Conservation (phyloP, 2,113 vertebrate genomes). For the Phalacrocorax brasilianus region DNA sequence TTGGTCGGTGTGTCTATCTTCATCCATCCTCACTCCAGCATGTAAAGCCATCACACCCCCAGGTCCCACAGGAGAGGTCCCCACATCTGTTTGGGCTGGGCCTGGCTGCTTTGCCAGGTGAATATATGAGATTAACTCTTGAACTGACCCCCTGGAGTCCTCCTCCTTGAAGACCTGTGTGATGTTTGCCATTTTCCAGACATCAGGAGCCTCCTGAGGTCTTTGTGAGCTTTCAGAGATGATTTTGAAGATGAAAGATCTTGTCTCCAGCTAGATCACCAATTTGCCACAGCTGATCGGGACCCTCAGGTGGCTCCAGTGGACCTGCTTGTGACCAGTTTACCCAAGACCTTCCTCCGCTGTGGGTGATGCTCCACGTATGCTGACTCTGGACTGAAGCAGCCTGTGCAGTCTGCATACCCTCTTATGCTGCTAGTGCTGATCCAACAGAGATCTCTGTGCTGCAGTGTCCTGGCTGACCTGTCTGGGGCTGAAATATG, state of each 20-base stretch:
- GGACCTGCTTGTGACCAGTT: not conserved
- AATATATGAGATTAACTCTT: rapidly evolving
- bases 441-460: not conserved
- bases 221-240: not conserved
- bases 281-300: not conserved
- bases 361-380: not conserved
- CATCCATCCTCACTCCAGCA: not conserved
- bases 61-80: not conserved
- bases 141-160: no score
- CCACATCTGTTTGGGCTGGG: no score
- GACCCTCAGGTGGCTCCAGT: not conserved
- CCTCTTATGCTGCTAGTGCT: not conserved
- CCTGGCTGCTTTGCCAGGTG: not conserved
- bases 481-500: not conserved
- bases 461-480: not conserved
- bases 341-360: not conserved
- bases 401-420: rapidly evolving
- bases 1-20: not conserved
- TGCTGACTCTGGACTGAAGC: not conserved
- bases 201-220: not conserved
- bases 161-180: not conserved
- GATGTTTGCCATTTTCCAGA: not conserved
- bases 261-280: not conserved
- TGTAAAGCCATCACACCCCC: not conserved
- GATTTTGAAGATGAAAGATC: not conserved